Evolutionary conservation across 2,888 invertebrate species (phyloP).

Genomic region (Trichopoda pennipes): DNA sequence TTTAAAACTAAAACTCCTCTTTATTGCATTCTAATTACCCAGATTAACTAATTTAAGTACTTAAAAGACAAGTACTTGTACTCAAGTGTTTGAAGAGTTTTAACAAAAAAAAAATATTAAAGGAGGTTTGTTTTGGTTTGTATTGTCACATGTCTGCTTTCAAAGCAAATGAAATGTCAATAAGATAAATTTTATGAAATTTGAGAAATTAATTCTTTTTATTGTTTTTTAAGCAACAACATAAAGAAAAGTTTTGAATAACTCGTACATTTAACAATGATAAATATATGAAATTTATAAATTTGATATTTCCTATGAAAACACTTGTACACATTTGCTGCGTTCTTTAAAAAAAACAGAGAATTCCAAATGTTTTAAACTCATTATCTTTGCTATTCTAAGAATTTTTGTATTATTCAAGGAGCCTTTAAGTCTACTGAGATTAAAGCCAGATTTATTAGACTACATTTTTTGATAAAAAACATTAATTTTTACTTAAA

Average conservation of each 20-base stretch:
- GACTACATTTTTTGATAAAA: conserved; percentile 25
- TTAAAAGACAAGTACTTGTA: conserved; percentile 40
- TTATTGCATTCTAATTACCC: conserved; percentile 16
- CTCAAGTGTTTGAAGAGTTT: conserved; percentile 23
- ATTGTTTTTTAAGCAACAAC: neutral
- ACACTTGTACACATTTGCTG: conserved; percentile 71
- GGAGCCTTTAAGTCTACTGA: conserved; percentile 58
- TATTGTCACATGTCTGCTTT: conserved; percentile 72
- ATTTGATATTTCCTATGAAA: conserved; percentile 57
- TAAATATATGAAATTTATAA: conserved; percentile 29
- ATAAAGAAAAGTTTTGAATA: conserved; percentile 29
- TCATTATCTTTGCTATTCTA: conserved; percentile 24
- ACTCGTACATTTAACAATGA: conserved; percentile 17
- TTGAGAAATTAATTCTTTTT: conserved; percentile 51
- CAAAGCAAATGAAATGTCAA: conserved; percentile 65
- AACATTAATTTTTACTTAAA: neutral
- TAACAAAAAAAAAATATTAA: conserved; percentile 50
- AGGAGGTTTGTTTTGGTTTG: conserved; percentile 78
- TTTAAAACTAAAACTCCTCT: neutral
- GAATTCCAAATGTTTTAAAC: conserved; percentile 9
- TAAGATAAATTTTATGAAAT: conserved; percentile 68
- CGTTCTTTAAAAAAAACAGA: neutral
- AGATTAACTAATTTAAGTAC: conserved; percentile 64
- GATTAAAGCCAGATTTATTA: neutral
- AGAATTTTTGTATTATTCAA: conserved; percentile 33